Percentiles rank a stretch among this genome's conserved stretches.
These are phyloP conservation scores for Aleadryas rufinucha DNA, from an alignment of 2,113 vertebrate genomes.

Conservation along the genomic window DNA sequence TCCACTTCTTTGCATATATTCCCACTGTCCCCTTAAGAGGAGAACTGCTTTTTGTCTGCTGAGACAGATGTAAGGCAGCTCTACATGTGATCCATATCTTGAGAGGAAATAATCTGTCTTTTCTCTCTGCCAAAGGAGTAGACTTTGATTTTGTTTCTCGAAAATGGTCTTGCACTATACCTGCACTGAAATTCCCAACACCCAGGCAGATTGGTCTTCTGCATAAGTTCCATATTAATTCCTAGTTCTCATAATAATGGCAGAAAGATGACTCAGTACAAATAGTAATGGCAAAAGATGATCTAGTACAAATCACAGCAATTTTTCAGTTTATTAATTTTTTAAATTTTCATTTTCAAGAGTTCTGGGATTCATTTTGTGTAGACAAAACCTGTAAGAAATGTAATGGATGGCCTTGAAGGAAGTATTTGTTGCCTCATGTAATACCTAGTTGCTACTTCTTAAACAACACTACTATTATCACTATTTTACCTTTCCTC, in stretches of 20 bases:
- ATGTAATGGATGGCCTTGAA: neutral
- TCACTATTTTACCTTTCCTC: neutral
- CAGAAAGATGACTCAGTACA: neutral
- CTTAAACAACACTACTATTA: neutral
- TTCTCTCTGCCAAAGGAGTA: neutral
- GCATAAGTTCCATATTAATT: neutral
- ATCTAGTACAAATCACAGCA: neutral
- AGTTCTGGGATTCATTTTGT: neutral
- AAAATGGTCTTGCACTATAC: neutral
- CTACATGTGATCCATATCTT: neutral
- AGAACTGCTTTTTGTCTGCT: neutral
- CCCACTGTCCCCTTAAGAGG: neutral
- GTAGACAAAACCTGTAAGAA: neutral
- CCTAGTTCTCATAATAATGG: neutral
- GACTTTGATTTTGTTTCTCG: neutral
- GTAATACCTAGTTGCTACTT: neutral
- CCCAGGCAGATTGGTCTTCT: neutral
- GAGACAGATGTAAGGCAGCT: neutral
- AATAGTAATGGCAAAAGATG: neutral
- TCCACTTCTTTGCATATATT: neutral
- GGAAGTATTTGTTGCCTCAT: slow-evolving; percentile 7
- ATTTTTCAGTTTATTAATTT: neutral
- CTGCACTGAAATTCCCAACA: neutral
- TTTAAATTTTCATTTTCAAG: neutral
- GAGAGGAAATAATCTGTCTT: neutral